Base-by-base conservation (phyloP, 2,888 invertebrate genomes). In the Rhagonycha lutea region DNA sequence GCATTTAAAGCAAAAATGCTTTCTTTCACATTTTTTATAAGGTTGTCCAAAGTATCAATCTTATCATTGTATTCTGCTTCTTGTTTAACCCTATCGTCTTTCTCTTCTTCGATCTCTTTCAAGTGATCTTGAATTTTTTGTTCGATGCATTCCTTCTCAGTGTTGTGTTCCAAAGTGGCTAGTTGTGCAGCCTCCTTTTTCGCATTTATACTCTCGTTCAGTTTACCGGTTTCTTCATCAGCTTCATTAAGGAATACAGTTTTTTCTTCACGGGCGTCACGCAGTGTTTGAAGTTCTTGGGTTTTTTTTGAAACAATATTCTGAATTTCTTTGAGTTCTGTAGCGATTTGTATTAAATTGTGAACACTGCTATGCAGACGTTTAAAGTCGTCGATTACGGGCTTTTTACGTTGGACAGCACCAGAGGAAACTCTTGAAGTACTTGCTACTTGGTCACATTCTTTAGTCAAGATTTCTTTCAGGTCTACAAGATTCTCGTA, bases 381-480 rank as follows among this genome's bases (percentile, higher is more conserved):
- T 67, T 47, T n/a, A 73, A 73, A 73, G 14, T 24, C 61, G 10
- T 69, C 73, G 12, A 73, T 11, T 23, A 7, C 26, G n/a, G 69
- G 73, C 3, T 47, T 62, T 61, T 14, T 68, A 10, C n/a, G 12
- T 62, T n/a, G 26, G 4, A 73, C 29, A 23, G 61, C 69, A 11
- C 26, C 14, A 29, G 14, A 9, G 3, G 18, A n/a, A 73, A 0
- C 14, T 14, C 28, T 28, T 7, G 29, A 29, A 29, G 61, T 61
- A 18, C 7, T 18, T 8, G 61, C 14, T 5, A 73, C 26, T 32
- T 61, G 32, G 0, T 3, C 24, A 69, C n/a, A 24, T 14, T 61
- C 61, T 62, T 24, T 9, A 14, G 24, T 60, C 9, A 73, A n/a
- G 24, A 18, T 32, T 23, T 69, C 11, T 47, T 73, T 73, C 14